These are phyloP conservation scores for Ganaspis sp. DNA, from an alignment of 1,140 invertebrate genomes.

Conservation along the genomic window DNA sequence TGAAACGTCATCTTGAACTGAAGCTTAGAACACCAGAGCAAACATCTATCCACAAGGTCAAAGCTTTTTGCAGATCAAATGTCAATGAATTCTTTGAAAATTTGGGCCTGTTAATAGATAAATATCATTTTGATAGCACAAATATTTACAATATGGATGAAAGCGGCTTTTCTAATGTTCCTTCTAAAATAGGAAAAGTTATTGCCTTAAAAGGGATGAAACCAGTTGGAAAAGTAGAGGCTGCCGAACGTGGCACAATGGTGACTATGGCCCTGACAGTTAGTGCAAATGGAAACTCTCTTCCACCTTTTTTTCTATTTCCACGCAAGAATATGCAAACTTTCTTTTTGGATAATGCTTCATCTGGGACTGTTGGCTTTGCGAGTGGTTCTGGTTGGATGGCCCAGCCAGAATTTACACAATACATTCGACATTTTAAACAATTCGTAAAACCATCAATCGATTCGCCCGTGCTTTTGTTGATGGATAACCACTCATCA, in stretches of 20 bases:
- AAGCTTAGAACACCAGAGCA: background rate
- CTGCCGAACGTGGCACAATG: background rate
- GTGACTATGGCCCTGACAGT: background rate
- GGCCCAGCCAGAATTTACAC: constrained; percentile 56
- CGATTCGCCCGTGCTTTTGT: background rate
- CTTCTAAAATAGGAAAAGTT: background rate
- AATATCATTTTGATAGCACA: background rate
- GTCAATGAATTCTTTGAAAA: background rate
- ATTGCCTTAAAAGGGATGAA: background rate
- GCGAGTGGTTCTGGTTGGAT: constrained; percentile 60
- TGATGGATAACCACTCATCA: constrained; percentile 54
- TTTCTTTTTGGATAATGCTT: constrained; percentile 6
- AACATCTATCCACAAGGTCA: background rate
- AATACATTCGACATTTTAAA: constrained; percentile 67
- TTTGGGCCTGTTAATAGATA: background rate
- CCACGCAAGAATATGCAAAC: constrained; percentile 11
- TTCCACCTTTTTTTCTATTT: constrained; percentile 2
- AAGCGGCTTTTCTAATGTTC: too few relatives aligned
- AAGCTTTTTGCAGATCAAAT: background rate
- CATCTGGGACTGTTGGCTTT: constrained; percentile 58
- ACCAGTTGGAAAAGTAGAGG: background rate
- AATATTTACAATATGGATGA: too few relatives aligned
- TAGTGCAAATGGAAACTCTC: constrained; percentile 50
- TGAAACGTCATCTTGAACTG: background rate
- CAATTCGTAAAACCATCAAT: background rate